Evolutionary conservation across 2,113 vertebrate genomes (phyloP).

Genomic region (Oreotrochilus melanogaster): DNA sequence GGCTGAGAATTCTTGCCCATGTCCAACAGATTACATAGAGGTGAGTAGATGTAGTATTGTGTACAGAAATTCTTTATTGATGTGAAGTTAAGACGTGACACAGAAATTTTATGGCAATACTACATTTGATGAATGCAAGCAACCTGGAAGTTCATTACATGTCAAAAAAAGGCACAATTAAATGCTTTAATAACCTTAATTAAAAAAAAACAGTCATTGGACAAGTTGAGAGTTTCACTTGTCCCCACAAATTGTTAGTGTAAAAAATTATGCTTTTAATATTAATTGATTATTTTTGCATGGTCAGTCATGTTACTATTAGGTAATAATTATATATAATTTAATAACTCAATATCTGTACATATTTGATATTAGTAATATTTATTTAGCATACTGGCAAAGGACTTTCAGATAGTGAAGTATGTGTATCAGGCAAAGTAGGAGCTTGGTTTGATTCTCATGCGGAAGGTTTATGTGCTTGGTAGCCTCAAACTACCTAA

Average conservation of each 20-base stretch:
- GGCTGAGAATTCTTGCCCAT: conserved; percentile 82
- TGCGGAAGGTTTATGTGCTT: background rate
- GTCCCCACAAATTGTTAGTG: background rate
- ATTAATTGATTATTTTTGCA: background rate
- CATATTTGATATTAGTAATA: background rate
- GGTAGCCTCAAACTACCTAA: background rate
- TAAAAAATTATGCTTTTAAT: background rate
- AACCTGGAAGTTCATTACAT: background rate
- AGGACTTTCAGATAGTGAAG: background rate
- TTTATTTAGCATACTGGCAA: background rate
- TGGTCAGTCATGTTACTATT: no score
- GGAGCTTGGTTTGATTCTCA: background rate
- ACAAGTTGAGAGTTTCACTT: background rate
- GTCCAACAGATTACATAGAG: conserved; percentile 82
- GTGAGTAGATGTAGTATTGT: conserved; percentile 41
- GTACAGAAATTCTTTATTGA: background rate
- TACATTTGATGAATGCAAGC: background rate
- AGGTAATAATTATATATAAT: no score
- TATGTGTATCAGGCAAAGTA: background rate
- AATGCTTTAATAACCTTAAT: background rate
- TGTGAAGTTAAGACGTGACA: background rate
- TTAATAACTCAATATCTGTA: no score
- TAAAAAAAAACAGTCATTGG: background rate
- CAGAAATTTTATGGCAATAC: background rate
- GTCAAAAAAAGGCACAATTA: background rate